Percentiles rank a stretch among this genome's conserved stretches.
phyloP scores from a whole-genome alignment of 2,888 invertebrate genomes.

The Machimus atricapillus region DNA sequence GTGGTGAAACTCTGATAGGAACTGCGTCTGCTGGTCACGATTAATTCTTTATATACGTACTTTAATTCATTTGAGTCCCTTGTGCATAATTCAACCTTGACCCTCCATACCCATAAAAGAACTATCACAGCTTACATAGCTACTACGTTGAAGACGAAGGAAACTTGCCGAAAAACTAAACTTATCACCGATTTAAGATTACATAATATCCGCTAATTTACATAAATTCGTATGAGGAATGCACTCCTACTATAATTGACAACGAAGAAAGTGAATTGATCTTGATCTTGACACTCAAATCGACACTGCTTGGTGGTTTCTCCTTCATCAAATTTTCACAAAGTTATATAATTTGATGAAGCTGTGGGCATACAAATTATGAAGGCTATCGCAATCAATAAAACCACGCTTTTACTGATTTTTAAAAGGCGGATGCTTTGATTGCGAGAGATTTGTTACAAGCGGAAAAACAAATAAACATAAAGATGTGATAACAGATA shows the following conservation, averaged over 20 bases:
- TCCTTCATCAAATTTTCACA: background rate
- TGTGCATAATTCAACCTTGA: background rate
- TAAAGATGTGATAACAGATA: background rate
- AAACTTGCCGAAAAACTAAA: background rate
- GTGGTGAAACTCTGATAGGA: background rate
- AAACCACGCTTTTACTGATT: background rate
- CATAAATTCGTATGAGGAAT: background rate
- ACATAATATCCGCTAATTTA: background rate
- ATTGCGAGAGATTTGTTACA: background rate
- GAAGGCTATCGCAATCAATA: background rate
- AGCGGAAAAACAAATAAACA: background rate
- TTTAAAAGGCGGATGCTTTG: background rate
- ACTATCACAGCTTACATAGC: background rate
- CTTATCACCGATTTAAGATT: background rate
- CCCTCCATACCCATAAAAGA: background rate
- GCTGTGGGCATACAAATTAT: background rate
- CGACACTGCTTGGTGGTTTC: background rate
- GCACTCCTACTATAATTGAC: background rate
- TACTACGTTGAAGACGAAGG: background rate
- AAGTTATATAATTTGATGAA: background rate
- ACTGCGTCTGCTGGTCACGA: background rate
- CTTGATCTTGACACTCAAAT: slow-evolving; percentile 28
- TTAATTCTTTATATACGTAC: background rate
- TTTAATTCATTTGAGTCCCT: background rate
- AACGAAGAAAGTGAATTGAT: slow-evolving; percentile 9